Evolutionary conservation across 2,113 vertebrate species (phyloP), one percentile per base, ranked within the genome.

Genomic region (Corapipo altera): DNA sequence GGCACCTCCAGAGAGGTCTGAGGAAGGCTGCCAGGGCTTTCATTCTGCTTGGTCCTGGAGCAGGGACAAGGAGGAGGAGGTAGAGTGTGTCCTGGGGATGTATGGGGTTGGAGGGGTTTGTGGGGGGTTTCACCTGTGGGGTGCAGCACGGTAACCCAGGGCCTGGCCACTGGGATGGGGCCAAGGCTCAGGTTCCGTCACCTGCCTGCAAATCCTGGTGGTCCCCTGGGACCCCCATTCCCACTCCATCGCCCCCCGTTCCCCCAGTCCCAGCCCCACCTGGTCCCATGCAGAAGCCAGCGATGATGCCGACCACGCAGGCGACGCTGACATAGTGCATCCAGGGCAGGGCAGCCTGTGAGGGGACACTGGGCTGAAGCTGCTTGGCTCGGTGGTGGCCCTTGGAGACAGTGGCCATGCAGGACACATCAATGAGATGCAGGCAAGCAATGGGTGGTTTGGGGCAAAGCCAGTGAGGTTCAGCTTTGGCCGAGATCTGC

Each of bases 201-300:
- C 30, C 44, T 48, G 48, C 74, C 78, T 51, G 46, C 20, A 88
- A 61, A 22, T 8, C 8, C 64, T 0, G 0, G 51, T 16, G 23
- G 22, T 32, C 8, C 28, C 35, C 17, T 3, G 0, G 27, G 19
- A 18, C 2, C 20, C 64, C 33, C 5, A n/a, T 11, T 59, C 13
- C 33, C 23, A 6, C 7, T 51, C 37, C 43, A 6, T 0, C 2
- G 0, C 18, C 7, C 41, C 41, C 37, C 0, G 1, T 1, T 41
- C 24, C 9, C 0, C 20, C 2, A 2, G 32, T 41, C 65, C 57
- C 62, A 59, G 72, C 67, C 96, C 94, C 90, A 99, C 99, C 99
- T 98, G 99, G 99, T 74, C 99, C 99, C 35, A 99, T 98, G 97
- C 99, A 99, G 98, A 99, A 99, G 84, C 99, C 98, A 8, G 98